Evolutionary conservation across 2,797 vertebrate genomes (phyloP), one percentile per base, ranked within the genome.

Genomic region (Schizopygopsis malacanthus): DNA sequence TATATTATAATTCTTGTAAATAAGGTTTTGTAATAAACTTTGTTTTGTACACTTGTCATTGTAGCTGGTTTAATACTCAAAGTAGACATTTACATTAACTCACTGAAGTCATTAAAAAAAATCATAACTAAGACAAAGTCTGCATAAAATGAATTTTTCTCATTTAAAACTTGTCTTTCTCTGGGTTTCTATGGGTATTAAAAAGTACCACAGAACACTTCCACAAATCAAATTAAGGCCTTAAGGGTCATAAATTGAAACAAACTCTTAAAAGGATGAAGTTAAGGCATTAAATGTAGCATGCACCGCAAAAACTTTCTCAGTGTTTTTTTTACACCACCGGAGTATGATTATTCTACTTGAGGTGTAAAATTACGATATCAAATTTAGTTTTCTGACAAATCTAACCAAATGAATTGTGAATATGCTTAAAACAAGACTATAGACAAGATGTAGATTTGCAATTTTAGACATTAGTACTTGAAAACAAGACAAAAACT

Each of bases 1-100:
- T 77, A 47, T 67, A 84, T 84, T 15, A 73, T 52, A 67, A 52
- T 52, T 77, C 12, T 28, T 84, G 83, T 84, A 78, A 77, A 78
- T 84, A 78, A 15, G 10, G 39, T 22, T 18, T 59, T 78, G 37
- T 69, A 78, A 84, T 84, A 84, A 84, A 84, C 37, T 18, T 65
- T 81, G 41, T 71, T 67, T 69, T 69, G 73, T 84, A 78, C 25
- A 16, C 61, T 77, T 59, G 37, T 28, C 0, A 2, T 50, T 69
- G n/a, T n/a, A 22, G 18, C 20, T 71, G 20, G 39, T 71, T 43
- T 71, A 67, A 67, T 33, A 37, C 63, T 67, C 63, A 6, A 10
- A 20, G 67, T 22, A 43, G 18, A 43, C 18, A 70, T 70, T 70
- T 20, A 70, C 37, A 70, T 20, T 22, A 13, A 77, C 50, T n/a